Evolutionary conservation across 2,888 invertebrate genomes (phyloP), one percentile per base, ranked within the genome.

Genomic region (Bhutanitis thaidina): DNA sequence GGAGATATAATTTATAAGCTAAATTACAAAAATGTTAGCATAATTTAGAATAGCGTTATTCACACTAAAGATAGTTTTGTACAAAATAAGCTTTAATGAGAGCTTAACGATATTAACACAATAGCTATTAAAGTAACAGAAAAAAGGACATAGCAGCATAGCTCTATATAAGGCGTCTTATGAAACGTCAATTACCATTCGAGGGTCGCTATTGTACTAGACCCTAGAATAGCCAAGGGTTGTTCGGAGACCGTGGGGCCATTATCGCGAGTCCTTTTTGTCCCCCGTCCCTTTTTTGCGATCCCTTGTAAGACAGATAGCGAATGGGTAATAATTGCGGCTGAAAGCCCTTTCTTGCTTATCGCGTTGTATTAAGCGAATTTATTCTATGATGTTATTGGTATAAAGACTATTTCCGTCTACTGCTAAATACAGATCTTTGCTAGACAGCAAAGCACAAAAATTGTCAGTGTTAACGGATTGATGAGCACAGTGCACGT

Each of bases 291-390:
- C 75, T 75, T 74, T 49, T 79, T 79, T 77, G 65, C 67, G 58
- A 62, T 67, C 74, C 72, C 77, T 70, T 75, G 77, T 77, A 77
- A 77, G 77, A 82, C 79, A 80, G 84, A 86, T 82, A 84, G 75
- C 74, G 76, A 78, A 78, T 78, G 79, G 80, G 77, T 80, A 81
- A 82, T 83, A 79, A 84, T 86, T 84, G 84, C 72, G 72, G 75
- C 72, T 74, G 71, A n/a, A 76, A 78, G 76, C 77, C 77, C 76
- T 80, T 82, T 83, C 81, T 77, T 69, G 63, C 67, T 60, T 57
- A 67, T 67, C 67, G 54, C 43, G 56, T 55, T 39, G 34, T 15
- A 12, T 12, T 4, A 34, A 12, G n/a, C 12, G 27, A 27, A 27
- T 8, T 27, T 27, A 27, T 27, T 27, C 27, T n/a, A n/a, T n/a